Evolutionary conservation across 1,140 invertebrate genomes (phyloP).

Genomic region (Cheumatopsyche charites): DNA sequence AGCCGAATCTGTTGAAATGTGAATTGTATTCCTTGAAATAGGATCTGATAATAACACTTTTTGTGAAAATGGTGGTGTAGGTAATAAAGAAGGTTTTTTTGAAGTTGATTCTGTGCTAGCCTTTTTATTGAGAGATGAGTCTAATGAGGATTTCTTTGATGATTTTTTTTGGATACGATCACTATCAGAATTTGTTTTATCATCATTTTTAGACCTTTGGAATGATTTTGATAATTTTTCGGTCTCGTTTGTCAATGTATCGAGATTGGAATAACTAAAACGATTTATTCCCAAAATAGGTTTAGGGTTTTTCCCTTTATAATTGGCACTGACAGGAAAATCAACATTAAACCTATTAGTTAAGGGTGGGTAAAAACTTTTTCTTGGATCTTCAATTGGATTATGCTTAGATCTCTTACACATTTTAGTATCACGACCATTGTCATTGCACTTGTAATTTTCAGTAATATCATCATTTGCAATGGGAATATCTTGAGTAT

Average conservation of each 20-base stretch:
- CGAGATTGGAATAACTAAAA: too few relatives aligned
- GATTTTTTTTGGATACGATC: too few relatives aligned
- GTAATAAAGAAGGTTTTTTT: conserved; percentile 1
- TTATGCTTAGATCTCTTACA: background rate
- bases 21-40: background rate
- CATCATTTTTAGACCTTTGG: background rate
- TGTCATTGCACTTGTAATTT: too few relatives aligned
- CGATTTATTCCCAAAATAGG: conserved; percentile 31
- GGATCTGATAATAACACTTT: background rate
- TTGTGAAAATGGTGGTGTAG: background rate
- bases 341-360: conserved; percentile 34
- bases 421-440: too few relatives aligned
- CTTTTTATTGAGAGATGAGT: too few relatives aligned
- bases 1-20: background rate
- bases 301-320: conserved; percentile 44
- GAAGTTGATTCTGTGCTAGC: too few relatives aligned
- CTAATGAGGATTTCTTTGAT: too few relatives aligned
- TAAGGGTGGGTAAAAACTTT: background rate
- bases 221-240: too few relatives aligned
- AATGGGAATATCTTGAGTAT: too few relatives aligned
- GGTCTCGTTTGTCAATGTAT: too few relatives aligned
- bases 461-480: too few relatives aligned
- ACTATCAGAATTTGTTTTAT: too few relatives aligned
- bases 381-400: background rate
- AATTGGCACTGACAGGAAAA: conserved; percentile 43